Evolutionary conservation across 2,888 invertebrate genomes (phyloP).

Genomic region (Meteorus colon): DNA sequence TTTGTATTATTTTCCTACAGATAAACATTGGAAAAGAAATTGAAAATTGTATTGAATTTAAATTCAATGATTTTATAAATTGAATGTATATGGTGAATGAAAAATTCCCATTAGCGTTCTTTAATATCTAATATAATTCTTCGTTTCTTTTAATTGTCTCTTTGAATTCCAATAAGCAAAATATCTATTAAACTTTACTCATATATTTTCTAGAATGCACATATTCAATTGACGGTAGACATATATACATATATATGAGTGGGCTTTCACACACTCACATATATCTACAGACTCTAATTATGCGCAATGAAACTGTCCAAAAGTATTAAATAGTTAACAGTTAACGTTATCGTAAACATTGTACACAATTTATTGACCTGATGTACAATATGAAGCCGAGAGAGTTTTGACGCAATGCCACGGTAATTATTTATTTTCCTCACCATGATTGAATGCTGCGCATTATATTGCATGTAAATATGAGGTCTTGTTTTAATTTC

Average conservation of each 20-base stretch:
- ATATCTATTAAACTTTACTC: constrained; percentile 45
- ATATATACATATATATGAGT: constrained; percentile 32
- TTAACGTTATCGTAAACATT: constrained; percentile 50
- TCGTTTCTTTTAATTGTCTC: constrained; percentile 7
- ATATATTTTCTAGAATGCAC: constrained; percentile 24
- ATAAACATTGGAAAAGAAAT: constrained; percentile 13
- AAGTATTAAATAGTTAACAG: constrained; percentile 58
- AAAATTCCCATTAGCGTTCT: constrained; percentile 50
- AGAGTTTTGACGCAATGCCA: constrained; percentile 22
- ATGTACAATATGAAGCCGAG: constrained; percentile 31
- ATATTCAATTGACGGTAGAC: constrained; percentile 36
- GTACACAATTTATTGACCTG: constrained; percentile 40
- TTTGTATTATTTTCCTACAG: constrained; percentile 44
- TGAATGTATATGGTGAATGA: constrained; percentile 43
- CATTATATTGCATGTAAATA: neutral
- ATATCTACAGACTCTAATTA: constrained; percentile 23
- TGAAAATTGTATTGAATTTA: constrained; percentile 26
- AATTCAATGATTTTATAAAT: constrained; percentile 15
- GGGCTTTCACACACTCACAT: neutral
- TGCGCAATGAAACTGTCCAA: constrained; percentile 47
- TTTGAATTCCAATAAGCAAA: constrained; percentile 52
- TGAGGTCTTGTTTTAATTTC: neutral
- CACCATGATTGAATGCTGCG: neutral
- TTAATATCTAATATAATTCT: constrained; percentile 46
- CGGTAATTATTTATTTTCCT: constrained; percentile 6